Percentiles rank a stretch among this genome's conserved stretches.
Conservation (phyloP, 1,140 invertebrate species). For the Drosophila insularis region DNA sequence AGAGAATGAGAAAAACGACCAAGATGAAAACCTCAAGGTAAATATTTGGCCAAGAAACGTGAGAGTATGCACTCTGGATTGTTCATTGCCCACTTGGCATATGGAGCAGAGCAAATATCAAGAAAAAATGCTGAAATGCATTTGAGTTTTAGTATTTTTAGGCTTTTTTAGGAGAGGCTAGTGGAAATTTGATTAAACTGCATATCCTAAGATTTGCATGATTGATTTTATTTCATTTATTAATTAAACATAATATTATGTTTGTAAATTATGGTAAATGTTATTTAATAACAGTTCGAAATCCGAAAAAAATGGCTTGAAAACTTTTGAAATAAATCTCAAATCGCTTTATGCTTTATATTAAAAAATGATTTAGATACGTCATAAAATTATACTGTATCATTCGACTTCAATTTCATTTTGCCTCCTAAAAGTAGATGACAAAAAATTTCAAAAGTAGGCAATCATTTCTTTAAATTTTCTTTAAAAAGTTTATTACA, state of each 20-base stretch:
- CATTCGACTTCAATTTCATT: not conserved
- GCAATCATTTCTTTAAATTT: constrained; percentile 3
- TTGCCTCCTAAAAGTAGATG: not conserved
- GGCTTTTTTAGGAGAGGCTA: not conserved
- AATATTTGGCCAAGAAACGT: constrained; percentile 50
- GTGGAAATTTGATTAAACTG: not conserved
- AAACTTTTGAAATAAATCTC: too few relatives aligned
- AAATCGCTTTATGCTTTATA: too few relatives aligned
- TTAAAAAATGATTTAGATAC: too few relatives aligned
- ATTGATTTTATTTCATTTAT: not conserved
- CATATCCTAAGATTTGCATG: not conserved
- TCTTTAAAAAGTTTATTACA: constrained; percentile 34
- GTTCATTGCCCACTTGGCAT: constrained; percentile 40
- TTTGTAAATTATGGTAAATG: too few relatives aligned
- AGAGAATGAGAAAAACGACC: not conserved
- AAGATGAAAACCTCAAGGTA: constrained; percentile 34
- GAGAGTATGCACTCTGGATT: constrained; percentile 22
- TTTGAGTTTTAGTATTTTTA: not conserved
- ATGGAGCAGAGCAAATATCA: constrained; percentile 30
- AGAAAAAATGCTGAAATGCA: constrained; percentile 31
- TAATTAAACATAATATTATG: not conserved
- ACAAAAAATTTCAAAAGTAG: not conserved
- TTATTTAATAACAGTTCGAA: too few relatives aligned
- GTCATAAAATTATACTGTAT: not conserved
- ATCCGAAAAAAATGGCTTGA: too few relatives aligned